phyloP scores from a whole-genome alignment of 2,888 invertebrate species.

The Sarcophaga carnaria region DNA sequence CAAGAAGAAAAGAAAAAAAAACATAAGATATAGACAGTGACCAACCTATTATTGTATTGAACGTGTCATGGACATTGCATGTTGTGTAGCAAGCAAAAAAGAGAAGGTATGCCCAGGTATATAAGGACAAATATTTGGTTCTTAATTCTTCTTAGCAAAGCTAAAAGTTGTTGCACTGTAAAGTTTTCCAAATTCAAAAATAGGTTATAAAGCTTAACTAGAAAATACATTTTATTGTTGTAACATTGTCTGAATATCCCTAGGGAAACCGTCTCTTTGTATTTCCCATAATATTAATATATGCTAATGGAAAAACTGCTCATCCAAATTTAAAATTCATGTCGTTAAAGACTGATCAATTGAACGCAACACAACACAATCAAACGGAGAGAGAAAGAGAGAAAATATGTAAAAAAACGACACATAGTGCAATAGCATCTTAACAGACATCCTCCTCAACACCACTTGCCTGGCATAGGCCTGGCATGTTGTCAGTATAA shows the following conservation, averaged over 20 bases:
- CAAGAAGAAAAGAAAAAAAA: too few relatives aligned
- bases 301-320: slow-evolving; percentile 60
- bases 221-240: slow-evolving; percentile 1
- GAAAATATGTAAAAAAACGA: neutral
- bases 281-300: slow-evolving; percentile 42
- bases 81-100: slow-evolving; percentile 41
- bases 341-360: slow-evolving; percentile 68
- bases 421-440: slow-evolving; percentile 1
- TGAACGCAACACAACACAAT: slow-evolving; percentile 48
- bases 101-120: slow-evolving; percentile 34
- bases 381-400: neutral
- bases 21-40: slow-evolving; percentile 18
- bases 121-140: neutral
- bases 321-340: slow-evolving; percentile 66
- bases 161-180: too few relatives aligned
- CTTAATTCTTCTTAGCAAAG: neutral
- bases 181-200: neutral
- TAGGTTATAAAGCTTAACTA: slow-evolving; percentile 18
- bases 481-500: slow-evolving; percentile 53
- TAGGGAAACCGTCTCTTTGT: slow-evolving; percentile 54
- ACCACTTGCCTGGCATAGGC: slow-evolving; percentile 12
- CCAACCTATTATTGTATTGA: slow-evolving; percentile 39
- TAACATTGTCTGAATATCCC: slow-evolving; percentile 28
- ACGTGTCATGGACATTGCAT: slow-evolving; percentile 47
- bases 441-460: slow-evolving; percentile 17